Evolutionary conservation across 2,113 vertebrate genomes (phyloP), one percentile per base, ranked within the genome.

Genomic region (Ursus arctos): DNA sequence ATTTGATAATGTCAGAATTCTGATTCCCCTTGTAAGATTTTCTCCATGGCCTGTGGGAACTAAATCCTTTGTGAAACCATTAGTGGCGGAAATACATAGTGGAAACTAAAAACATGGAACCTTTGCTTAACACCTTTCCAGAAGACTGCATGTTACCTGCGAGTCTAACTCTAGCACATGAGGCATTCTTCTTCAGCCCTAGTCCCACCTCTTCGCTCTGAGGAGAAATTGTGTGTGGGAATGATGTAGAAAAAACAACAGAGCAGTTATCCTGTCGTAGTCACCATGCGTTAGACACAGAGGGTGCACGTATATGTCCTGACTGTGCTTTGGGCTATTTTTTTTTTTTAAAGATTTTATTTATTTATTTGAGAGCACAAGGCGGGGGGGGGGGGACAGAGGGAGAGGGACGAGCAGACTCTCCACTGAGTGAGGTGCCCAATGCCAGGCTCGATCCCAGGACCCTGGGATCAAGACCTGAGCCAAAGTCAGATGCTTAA

Each of bases 1-100:
- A 81, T 67, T 95, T 69, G 95, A 43, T 67, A 77, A 65, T 84
- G 67, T 82, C 80, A 76, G n/a, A 87, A 77, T 86, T 90, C 65
- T 95, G 43, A 24, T 94, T 91, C 11, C 69, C 28, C 59, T 33
- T 85, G 2, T 91, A 12, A 13, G 82, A 8, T 77, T 77, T 94
- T 95, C 74, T 94, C 40, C 26, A 15, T 82, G n/a, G 55, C 15
- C 22, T 55, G 11, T 90, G 67, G 72, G 22, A 81, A 59, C 40
- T 28, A 93, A 90, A 80, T 89, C 7, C 18, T 81, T 95, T 85
- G 28, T 92, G 63, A 96, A 93, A 74, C 13, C 14, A 28, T 26
- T 63, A 95, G 19, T 82, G 57, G 43, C 19, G 55, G 86, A 87
- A 93, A 77, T 67, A 82, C 21, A 13, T 82, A 88, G 36, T 67